phyloP scores from a whole-genome alignment of 92 coral and sea anemone genomes.

The Meandrina meandrites region DNA sequence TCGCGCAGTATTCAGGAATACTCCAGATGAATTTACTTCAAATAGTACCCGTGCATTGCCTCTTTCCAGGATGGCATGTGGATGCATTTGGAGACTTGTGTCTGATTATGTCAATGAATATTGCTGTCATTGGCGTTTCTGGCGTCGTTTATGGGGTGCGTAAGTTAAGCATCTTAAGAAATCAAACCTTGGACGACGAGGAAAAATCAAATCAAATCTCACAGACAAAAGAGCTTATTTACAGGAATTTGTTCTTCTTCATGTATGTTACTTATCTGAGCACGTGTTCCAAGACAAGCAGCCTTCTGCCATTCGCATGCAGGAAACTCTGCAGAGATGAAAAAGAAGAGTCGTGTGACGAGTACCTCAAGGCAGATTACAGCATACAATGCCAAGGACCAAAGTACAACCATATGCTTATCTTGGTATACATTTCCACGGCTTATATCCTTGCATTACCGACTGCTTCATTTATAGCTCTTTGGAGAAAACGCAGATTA shows the following conservation, averaged over 20 bases:
- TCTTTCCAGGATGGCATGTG: background rate
- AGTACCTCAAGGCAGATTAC: too few relatives aligned
- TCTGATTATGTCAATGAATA: background rate
- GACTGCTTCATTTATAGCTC: background rate
- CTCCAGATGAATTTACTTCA: too few relatives aligned
- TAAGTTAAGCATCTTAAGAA: background rate
- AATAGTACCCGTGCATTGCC: background rate
- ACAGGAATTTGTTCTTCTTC: too few relatives aligned
- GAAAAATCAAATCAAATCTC: background rate
- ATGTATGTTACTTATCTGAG: too few relatives aligned
- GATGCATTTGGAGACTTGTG: background rate
- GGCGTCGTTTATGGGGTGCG: background rate
- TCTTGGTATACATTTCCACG: background rate
- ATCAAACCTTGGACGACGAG: background rate
- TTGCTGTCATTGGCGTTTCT: background rate
- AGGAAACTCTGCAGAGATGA: background rate
- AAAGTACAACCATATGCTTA: background rate
- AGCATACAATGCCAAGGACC: too few relatives aligned
- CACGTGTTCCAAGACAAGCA: background rate
- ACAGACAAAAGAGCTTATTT: too few relatives aligned
- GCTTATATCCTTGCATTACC: background rate
- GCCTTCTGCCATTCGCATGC: background rate
- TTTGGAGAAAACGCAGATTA: background rate
- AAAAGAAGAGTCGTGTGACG: background rate
- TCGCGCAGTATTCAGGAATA: too few relatives aligned